Percentiles rank a stretch among this genome's conserved stretches.
phyloP scores from a whole-genome alignment of 2,888 invertebrate genomes.

The Conchocele bisecta region DNA sequence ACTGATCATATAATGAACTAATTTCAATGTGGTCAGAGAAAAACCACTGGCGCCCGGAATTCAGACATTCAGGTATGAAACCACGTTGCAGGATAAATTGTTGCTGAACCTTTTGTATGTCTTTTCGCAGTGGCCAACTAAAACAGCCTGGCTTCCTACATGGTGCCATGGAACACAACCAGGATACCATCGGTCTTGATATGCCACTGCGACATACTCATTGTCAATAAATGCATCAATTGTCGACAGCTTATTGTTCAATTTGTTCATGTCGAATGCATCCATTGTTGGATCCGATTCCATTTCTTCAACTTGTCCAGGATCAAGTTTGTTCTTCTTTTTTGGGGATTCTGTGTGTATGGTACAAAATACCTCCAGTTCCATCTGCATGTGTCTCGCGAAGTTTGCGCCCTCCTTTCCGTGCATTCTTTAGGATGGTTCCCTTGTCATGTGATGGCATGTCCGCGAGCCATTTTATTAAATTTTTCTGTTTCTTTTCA shows the following conservation, averaged over 20 bases:
- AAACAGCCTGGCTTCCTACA: constrained; percentile 5
- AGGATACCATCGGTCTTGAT: constrained; percentile 16
- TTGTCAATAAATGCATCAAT: neutral
- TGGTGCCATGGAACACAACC: constrained; percentile 9
- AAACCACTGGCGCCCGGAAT: constrained; percentile 17
- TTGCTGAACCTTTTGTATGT: constrained; percentile 11
- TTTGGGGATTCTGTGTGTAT: too few species aligned
- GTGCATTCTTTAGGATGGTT: constrained; percentile 20
- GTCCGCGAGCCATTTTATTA: constrained; percentile 41
- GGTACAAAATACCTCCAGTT: too few species aligned
- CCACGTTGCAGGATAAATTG: constrained; percentile 10
- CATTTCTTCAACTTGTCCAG: too few species aligned
- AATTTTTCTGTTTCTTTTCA: constrained; percentile 44
- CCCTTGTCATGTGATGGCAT: constrained; percentile 23
- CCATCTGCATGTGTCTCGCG: constrained; percentile 4
- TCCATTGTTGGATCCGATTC: too few species aligned
- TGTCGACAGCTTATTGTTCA: neutral
- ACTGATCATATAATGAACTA: too few species aligned
- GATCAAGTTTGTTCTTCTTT: too few species aligned
- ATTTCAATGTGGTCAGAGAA: neutral
- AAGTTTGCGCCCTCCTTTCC: constrained; percentile 33
- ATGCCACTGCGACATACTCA: constrained; percentile 11
- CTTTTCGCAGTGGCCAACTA: constrained; percentile 16
- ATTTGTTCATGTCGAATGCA: too few species aligned
- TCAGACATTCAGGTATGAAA: constrained; percentile 17